Conservation (phyloP, 1,140 invertebrate species). For the Hyposmocoma kahamanoa region DNA sequence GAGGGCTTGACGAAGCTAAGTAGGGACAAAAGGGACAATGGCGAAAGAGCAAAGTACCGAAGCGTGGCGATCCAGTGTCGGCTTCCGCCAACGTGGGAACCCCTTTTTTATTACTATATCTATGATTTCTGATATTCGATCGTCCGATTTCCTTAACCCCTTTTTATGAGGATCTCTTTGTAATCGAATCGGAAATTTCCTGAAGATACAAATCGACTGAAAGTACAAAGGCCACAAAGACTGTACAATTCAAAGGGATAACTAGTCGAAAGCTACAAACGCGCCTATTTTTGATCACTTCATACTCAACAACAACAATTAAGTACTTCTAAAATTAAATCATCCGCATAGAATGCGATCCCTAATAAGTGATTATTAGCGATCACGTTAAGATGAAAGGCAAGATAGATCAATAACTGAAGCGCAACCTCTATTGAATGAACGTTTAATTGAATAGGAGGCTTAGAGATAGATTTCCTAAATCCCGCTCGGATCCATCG, state of each 20-base stretch:
- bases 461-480: background rate
- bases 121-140: slow-evolving; percentile 30
- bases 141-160: background rate
- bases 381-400: background rate
- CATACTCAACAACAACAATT: no score
- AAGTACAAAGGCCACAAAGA: no score
- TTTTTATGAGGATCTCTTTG: no score
- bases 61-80: slow-evolving; percentile 52
- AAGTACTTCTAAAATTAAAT: no score
- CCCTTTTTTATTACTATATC: slow-evolving; percentile 42
- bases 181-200: no score
- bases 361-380: no score
- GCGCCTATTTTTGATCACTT: no score
- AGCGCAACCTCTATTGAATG: background rate
- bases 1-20: slow-evolving; percentile 44
- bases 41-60: slow-evolving; percentile 54
- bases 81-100: slow-evolving; percentile 63
- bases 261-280: no score
- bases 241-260: no score
- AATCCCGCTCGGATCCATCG: background rate
- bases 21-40: slow-evolving; percentile 60
- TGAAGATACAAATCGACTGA: no score
- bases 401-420: background rate
- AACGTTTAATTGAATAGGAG: background rate
- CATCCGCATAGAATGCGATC: no score